Evolutionary conservation across 2,888 invertebrate species (phyloP), one percentile per base, ranked within the genome.

Genomic region (Proisotoma minuta): DNA sequence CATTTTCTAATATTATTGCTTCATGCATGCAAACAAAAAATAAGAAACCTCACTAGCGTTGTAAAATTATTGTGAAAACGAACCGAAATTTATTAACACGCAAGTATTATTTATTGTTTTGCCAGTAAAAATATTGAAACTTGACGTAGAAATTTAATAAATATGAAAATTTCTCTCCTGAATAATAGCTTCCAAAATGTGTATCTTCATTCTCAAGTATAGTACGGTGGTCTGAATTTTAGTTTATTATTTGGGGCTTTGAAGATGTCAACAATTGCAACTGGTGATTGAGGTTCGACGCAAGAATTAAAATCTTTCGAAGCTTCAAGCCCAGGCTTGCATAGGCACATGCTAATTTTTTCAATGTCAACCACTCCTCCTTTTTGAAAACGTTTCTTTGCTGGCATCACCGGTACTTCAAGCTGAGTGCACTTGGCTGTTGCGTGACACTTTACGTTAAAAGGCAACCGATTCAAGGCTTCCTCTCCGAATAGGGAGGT

Each of bases 371-470:
- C 28, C 1, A 8, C 47, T 1, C n/a, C 27, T 18, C 26, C 8
- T 20, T 43, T 39, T 26, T n/a, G 26, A 34, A 22, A 29, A 12
- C n/a, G 12, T 18, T 57, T 23, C 12, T 22, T 39, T 18, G 48
- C 18, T 29, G 53, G 26, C 12, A 57, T 18, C 4, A 60, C 40
- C 1, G 48, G 29, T 5, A 52, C 52, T 12, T 24, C 3, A 20
- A 54, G 39, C 23, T 39, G 56, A 1, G 48, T 29, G 50, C 68
- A 68, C 18, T 53, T 22, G 1, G 68, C 68, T 3, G 53, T 61
- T 2, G 58, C 58, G n/a, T 65, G 65, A 43, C 68, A 68, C 27
- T 68, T 68, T 2, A 63, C 27, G 34, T 68, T 63, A 23, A 65
- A 68, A 3, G 68, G 65, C 12, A 65, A 12, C 24, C 59, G 34